Evolutionary conservation across 2,888 invertebrate genomes (phyloP), one percentile per base, ranked within the genome.

Genomic region (Orchesellides sinensis): DNA sequence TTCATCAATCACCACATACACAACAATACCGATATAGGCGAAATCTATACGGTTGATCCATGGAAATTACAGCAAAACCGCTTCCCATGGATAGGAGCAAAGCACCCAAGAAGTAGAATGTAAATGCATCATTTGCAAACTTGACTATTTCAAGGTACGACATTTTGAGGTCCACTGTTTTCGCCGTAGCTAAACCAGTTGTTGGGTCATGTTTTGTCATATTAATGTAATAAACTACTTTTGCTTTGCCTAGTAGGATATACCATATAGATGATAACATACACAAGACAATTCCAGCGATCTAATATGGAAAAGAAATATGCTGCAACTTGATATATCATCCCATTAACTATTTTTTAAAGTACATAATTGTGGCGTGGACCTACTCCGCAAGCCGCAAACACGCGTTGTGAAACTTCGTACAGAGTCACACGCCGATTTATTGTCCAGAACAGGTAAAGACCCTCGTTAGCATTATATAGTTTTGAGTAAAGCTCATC

Each of bases 81-180:
- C 32, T 25, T 40, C 56, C 70, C 1, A 25, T 6, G 3, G 35
- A 25, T 8, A 70, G 23, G 0, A 73, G n/a, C 4, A 45, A 12
- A 19, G n/a, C 12, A 8, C 65, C 74, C 21, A 65, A 2, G 23
- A 8, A 3, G 27, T 74, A 74, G 0, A 29, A 10, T 0, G 8
- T 1, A 54, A 74, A 35, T n/a, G 52, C 52, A 1, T n/a, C 0
- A 3, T 35, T 21, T 0, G 35, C 63, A 25, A 45, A 1, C 10
- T 65, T 63, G 25, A 74, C 35, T 3, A 35, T 65, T 12, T 8
- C 4, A 8, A 74, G 23, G 25, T 65, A 74, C 12, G 63, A 19
- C 12, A 35, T 52, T 25, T 21, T 21, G 0, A 65, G n/a, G 49
- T 17, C 35, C 1, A 5, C 25, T 29, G 23, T 0, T 32, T 59